Conservation (phyloP, 2,888 invertebrate species). For the Onchidella celtica region DNA sequence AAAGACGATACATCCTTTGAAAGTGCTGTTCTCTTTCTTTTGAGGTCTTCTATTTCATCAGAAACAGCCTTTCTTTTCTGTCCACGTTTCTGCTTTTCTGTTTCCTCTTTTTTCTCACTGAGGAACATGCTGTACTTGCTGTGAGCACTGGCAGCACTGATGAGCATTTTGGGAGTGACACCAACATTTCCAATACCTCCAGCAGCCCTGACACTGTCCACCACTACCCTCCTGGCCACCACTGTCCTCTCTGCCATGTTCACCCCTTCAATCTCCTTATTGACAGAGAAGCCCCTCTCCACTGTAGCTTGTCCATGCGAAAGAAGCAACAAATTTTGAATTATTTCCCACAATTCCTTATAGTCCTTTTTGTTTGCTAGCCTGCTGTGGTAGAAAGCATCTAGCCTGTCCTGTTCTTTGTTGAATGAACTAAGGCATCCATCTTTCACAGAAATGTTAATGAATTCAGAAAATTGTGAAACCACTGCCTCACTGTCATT, state of each 20-base stretch:
- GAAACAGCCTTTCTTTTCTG: neutral
- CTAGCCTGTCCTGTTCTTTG: neutral
- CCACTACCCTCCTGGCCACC: constrained; percentile 53
- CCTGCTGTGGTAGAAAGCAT: neutral
- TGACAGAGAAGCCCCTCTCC: constrained; percentile 64
- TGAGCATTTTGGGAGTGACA: constrained; percentile 9
- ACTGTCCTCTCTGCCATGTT: constrained; percentile 56
- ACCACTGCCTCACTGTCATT: neutral
- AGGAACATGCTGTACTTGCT: neutral
- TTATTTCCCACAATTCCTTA: neutral
- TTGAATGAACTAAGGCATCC: neutral
- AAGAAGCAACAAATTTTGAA: constrained; percentile 47
- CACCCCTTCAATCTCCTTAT: constrained; percentile 55
- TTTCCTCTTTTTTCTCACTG: neutral
- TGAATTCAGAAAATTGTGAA: neutral
- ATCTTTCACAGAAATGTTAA: neutral
- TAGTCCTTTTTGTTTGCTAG: neutral
- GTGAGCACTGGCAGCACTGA: neutral
- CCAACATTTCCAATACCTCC: constrained; percentile 52
- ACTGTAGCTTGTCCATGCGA: constrained; percentile 64
- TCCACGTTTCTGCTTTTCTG: neutral
- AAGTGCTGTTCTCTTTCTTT: neutral
- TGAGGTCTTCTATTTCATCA: neutral
- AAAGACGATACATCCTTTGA: neutral
- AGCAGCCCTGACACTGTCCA: constrained; percentile 52